These are phyloP conservation scores for Peromyscus aztecus DNA, from an alignment of 2,797 vertebrate genomes.

Conservation along the genomic window DNA sequence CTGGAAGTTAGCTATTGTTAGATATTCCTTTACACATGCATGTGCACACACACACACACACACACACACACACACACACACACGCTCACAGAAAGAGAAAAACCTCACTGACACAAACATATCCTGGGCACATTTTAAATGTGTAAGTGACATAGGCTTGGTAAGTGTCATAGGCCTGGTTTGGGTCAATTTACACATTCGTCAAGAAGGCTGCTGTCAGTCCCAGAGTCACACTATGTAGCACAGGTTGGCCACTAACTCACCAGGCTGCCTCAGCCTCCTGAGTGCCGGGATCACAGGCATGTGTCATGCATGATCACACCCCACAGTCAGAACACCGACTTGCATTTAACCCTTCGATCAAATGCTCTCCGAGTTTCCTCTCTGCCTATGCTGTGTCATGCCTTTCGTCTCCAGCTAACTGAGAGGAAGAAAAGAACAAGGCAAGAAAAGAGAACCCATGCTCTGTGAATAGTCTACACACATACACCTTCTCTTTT, in stretches of 20 bases:
- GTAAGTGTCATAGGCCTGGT: fast-evolving
- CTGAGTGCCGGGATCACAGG: background rate
- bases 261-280: background rate
- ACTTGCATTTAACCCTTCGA: background rate
- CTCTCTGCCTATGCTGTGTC: fast-evolving
- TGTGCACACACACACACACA: too few relatives aligned
- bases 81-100: background rate
- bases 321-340: background rate
- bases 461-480: background rate
- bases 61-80: background rate
- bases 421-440: background rate
- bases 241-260: background rate
- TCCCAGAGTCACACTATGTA: too few relatives aligned
- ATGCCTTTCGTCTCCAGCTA: background rate
- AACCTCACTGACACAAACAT: background rate
- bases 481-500: background rate
- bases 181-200: background rate
- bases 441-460: background rate
- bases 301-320: background rate
- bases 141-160: background rate
- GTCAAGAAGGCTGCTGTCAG: background rate
- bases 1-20: background rate
- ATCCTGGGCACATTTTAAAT: background rate
- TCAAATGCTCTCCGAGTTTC: background rate
- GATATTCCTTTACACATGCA: background rate